Evolutionary conservation across 2,113 vertebrate genomes (phyloP), one percentile per base, ranked within the genome.

Genomic region (Leptocoma aspasia): DNA sequence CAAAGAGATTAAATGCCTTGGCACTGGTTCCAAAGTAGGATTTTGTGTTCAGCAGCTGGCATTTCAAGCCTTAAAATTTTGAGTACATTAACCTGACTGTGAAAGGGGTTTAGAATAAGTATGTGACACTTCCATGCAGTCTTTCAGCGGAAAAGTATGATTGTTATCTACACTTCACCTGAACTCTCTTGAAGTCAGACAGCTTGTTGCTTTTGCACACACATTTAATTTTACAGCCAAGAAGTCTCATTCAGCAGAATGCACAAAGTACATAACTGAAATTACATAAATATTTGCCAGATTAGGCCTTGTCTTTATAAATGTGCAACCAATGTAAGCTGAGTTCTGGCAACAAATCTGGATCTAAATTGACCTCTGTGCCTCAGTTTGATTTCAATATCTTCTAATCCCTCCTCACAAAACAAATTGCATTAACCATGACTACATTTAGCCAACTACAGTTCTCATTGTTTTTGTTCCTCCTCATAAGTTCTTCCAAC

Each of bases 401-500:
- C 96, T 97, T 96, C 96, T 97, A 98, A 98, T 97, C 94, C 96
- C 96, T 94, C 97, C 97, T 97, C 94, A 97, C 96, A 92, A 97
- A 98, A 96, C 96, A 98, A 98, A 98, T 97, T 97, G 85, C 96
- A 98, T 98, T 97, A 97, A 53, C 80, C 90, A 63, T 61, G 35
- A 70, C 85, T 87, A 11, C 98, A 95, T 97, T 97, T 97, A 97
- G 97, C 94, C 97, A 97, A 95, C 94, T 96, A 88, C 76, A 78
- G 95, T 92, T 96, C 95, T 94, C 90, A 97, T 96, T 98, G 98
- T 98, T 98, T 98, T 98, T 98, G 97, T 97, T 97, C 97, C 82
- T 96, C 96, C 96, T 95, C 95, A 33, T 95, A 89, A 98, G 57
- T 98, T 97, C 97, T 97, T 97, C 93, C 94, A 95, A 60, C 93